These are phyloP conservation scores for Meandrusa payeni DNA, from an alignment of 2,888 invertebrate species.

Conservation along the genomic window DNA sequence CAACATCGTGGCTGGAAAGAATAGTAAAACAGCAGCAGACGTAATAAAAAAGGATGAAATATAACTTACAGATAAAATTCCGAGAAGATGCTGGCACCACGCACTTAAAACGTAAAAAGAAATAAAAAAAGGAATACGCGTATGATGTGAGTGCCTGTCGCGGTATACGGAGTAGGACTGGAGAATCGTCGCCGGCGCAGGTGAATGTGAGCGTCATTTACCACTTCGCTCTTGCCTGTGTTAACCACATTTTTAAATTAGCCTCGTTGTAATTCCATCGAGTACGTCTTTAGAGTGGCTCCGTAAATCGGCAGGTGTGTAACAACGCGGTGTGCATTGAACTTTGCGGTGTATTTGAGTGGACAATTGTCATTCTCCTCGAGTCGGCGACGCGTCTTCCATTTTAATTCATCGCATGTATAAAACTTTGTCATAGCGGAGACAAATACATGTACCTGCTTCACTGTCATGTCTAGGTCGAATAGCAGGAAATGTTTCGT, in stretches of 20 bases:
- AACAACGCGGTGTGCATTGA: conserved; percentile 61
- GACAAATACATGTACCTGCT: conserved; percentile 10
- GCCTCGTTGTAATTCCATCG: conserved; percentile 41
- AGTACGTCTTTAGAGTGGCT: conserved; percentile 41
- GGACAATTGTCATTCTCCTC: conserved; percentile 53
- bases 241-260: conserved; percentile 45
- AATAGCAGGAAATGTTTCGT: conserved; percentile 10
- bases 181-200: conserved; percentile 60
- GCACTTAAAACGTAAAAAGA: conserved; percentile 42
- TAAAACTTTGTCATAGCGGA: conserved; percentile 31
- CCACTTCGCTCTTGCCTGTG: conserved; percentile 68
- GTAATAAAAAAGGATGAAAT: conserved; percentile 6
- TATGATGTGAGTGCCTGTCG: conserved; percentile 49
- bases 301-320: conserved; percentile 54
- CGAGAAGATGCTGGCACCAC: conserved; percentile 51
- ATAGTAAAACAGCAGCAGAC: background rate
- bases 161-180: conserved; percentile 61
- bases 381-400: conserved; percentile 43
- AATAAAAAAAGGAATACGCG: conserved; percentile 38
- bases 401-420: conserved; percentile 49
- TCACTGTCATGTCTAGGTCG: conserved; percentile 15
- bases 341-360: conserved; percentile 68
- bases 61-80: conserved; percentile 28
- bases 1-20: conserved; percentile 1
- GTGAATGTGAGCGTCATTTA: conserved; percentile 71